A percentile compares a stretch with the other conserved stretches of the same genome.
Evolutionary conservation across 2,888 invertebrate genomes (phyloP).

Genomic region (Caradrina kadenii): DNA sequence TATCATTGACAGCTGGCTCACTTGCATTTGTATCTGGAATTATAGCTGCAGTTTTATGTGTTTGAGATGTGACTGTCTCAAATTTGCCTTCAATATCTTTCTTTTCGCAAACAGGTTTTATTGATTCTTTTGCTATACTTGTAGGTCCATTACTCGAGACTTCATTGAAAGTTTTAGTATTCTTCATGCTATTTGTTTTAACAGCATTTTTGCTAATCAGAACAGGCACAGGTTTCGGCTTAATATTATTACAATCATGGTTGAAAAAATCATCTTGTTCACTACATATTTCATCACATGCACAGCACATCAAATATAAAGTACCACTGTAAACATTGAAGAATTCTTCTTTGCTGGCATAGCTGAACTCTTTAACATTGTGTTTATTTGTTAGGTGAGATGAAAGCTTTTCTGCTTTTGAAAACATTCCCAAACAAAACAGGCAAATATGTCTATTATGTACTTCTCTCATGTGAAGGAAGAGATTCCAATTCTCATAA

Average conservation of each 20-base stretch:
- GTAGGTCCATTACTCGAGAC: slow-evolving; percentile 77
- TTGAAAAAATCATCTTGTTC: slow-evolving; percentile 94
- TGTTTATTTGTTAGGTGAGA: slow-evolving; percentile 95
- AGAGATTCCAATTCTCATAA: slow-evolving; percentile 96
- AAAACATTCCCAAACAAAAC: slow-evolving; percentile 96
- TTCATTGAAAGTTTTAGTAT: slow-evolving; percentile 75
- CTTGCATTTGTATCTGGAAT: slow-evolving; percentile 64
- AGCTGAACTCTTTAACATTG: slow-evolving; percentile 93
- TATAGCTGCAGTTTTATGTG: slow-evolving; percentile 67
- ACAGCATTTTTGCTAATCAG: slow-evolving; percentile 85
- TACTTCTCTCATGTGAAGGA: slow-evolving; percentile 95
- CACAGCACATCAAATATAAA: slow-evolving; percentile 95
- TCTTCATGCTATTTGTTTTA: slow-evolving; percentile 80
- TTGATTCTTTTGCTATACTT: slow-evolving; percentile 71
- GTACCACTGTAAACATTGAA: slow-evolving; percentile 92
- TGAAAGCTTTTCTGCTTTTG: slow-evolving; percentile 94
- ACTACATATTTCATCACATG: slow-evolving; percentile 94
- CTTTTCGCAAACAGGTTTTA: slow-evolving; percentile 74
- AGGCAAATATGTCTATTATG: slow-evolving; percentile 96
- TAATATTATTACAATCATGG: slow-evolving; percentile 92
- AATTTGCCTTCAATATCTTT: slow-evolving; percentile 77
- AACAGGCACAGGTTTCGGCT: slow-evolving; percentile 88
- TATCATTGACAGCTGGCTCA: slow-evolving; percentile 77
- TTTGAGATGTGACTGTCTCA: slow-evolving; percentile 73
- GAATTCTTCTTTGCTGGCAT: slow-evolving; percentile 92